A percentile compares a stretch with the other conserved stretches of the same genome.
phyloP scores from a whole-genome alignment of 2,888 invertebrate species.

The Hermaeophaga mercurialis region DNA sequence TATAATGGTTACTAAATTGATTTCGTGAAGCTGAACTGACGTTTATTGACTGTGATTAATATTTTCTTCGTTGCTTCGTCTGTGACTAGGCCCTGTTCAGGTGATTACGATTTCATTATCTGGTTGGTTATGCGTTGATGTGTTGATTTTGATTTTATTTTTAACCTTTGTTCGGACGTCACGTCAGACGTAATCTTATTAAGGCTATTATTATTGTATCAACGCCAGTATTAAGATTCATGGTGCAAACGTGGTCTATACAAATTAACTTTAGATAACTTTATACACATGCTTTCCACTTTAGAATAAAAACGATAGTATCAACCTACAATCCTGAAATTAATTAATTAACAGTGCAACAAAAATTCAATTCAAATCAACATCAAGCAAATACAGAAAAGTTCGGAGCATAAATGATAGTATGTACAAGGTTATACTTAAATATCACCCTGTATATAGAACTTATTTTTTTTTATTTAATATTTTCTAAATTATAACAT shows the following conservation, averaged over 20 bases:
- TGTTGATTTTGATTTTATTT: constrained; percentile 33
- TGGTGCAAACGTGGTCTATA: constrained; percentile 9
- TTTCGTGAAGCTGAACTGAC: constrained; percentile 43
- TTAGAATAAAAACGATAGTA: too few species aligned
- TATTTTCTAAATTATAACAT: too few species aligned
- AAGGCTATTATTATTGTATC: constrained; percentile 32
- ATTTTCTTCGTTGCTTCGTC: constrained; percentile 47
- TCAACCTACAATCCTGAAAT: too few species aligned
- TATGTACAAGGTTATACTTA: too few species aligned
- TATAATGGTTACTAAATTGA: constrained; percentile 50
- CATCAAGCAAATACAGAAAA: too few species aligned
- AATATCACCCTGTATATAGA: too few species aligned
- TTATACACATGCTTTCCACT: background rate
- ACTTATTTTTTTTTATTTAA: too few species aligned
- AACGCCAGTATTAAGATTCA: constrained; percentile 29
- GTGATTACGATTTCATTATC: constrained; percentile 45
- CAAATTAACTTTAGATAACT: background rate
- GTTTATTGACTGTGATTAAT: constrained; percentile 39
- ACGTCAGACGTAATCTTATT: constrained; percentile 36
- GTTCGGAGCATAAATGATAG: too few species aligned
- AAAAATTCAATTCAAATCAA: too few species aligned
- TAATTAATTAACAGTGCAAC: too few species aligned
- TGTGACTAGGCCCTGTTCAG: constrained; percentile 39
- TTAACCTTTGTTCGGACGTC: constrained; percentile 34
- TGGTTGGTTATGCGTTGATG: constrained; percentile 35